Base-by-base conservation (phyloP, 2,888 invertebrate species). In the Exephanes ischioxanthus region DNA sequence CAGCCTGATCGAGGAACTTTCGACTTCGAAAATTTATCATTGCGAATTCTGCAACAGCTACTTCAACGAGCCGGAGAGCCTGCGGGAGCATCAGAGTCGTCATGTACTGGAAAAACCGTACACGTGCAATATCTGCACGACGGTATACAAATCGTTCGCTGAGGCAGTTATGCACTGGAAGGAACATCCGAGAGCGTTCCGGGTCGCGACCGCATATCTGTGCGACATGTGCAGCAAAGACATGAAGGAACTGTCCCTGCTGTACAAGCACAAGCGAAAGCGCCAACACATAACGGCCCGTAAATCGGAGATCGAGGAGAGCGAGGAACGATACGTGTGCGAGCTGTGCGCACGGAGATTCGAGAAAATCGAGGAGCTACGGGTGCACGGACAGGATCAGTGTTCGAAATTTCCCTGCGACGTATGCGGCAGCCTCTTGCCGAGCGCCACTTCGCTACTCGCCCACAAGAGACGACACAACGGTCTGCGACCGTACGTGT, bases 11-110 rank as follows among this genome's bases (percentile, higher is more conserved):
- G 91, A 91, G 41, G 89, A 91, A 68, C 41, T 91, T 6, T 67
- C 86, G 4, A 84, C 88, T 0, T 86, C 90, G 88, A 93, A 88
- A 87, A 92, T 96, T 5, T 92, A 95, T 45, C 96, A 96, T 89
- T 96, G 96, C 86, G 96, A 96, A 91, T 96, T 95, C 89, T 96
- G 96, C 88, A 96, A 96, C 88, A 94, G 95, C 61, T 94, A 95
- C 0, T 96, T 95, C 88, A 94, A 95, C 0, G 95, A 96, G 70
- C 94, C 95, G 66, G 94, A 94, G 0, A 93, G 94, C 63, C 89
- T 96, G 45, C 89, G 94, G 14, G 89, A 89, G 51, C 95, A 95
- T 86, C 94, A 94, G 84, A 91, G 92, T 73, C 92, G 89, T 22
- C 95, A 95, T 84, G 93, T 94, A 0, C 94, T 94, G 6, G 93